Base-by-base conservation (phyloP, 1,140 invertebrate species). In the Drosophila ogumai region DNA sequence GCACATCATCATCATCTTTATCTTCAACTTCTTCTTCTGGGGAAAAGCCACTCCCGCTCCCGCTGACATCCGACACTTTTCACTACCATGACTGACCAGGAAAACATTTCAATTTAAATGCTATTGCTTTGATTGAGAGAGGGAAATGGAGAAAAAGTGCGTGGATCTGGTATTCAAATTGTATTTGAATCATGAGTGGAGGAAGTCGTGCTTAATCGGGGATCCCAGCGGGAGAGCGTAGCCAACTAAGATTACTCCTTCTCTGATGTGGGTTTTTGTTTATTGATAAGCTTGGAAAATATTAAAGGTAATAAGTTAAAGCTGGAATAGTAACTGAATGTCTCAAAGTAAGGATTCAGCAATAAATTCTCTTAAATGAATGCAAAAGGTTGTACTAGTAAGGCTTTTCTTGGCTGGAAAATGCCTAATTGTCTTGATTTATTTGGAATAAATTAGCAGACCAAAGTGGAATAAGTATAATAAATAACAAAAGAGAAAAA, bases 81-180 rank as follows among this genome's bases (percentile, higher is more conserved):
- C 66, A 59, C 13, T 13, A 41, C 31, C 67, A 56, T 72, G 54
- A 72, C 66, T 72, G 68, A 59, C 68, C 66, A 72, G 66, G 54
- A 72, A 72, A 72, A 43, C 52, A 71, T 72, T 57, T 71, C 68
- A 67, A 69, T 69, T 67, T 67, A 69, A 67, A 69, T 67, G 38
- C 38, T 69, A 67, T 69, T 52, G 66, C 22, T 54, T 46, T 69
- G 66, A 69, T 67, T 67, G 63, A 58, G 50, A 25, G 40, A 7
- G 47, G 36, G 28, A 10, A 54, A 54, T 22, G 19, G 32, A 13
- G 1, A 12, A 49, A 49, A 47, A 67, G 38, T 67, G 66, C 66
- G 66, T 71, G 44, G 66, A 73, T 7, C 25, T 44, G 50, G 22
- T 40, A 69, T 38, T 72, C 22, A 41, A 72, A 58, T 71, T 72